Evolutionary conservation across 2,113 vertebrate species (phyloP), one percentile per base, ranked within the genome.

Genomic region (Phylloscopus trochiloides): DNA sequence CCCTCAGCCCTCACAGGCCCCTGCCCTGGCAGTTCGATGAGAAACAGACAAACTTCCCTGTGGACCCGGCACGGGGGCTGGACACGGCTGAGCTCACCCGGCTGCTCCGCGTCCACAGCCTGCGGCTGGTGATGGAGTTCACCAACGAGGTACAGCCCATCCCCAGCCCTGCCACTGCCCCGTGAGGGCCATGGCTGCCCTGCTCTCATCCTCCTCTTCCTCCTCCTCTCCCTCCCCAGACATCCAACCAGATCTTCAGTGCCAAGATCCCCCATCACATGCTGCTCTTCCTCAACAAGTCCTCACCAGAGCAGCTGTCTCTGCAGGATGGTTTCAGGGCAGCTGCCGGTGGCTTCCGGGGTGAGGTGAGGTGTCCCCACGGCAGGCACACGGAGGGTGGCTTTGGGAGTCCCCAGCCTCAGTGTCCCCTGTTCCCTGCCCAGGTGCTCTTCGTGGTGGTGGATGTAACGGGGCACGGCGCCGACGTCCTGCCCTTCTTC

Each of bases 241-340:
- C 96, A 1, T 98, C 98, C 10, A 80, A 97, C 1, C 97, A 97
- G 95, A 99, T 99, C 92, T 99, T 99, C 9, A 32, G 59, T 17
- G 98, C 98, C 40, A 98, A 92, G 71, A 97, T 99, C 82, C 97
- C 81, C 14, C 97, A 98, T 66, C 99, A 99, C 96, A 95, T 98
- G 90, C 97, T 99, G 94, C 98, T 99, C 47, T 99, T 99, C 91
- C 91, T 99, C 94, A 99, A 99, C 95, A 98, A 98, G 80, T 98
- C 98, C 0, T 95, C 96, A 4, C 83, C 97, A 1, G 73, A 80
- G 2, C 99, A 99, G 68, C 93, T 47, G 71, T 71, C 67, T 1
- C 92, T 99, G 78, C 59, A 92, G 75, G 97, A 92, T 0, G 4
- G 47, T 10, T 96, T 96, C 88, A 81, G 11, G 9, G 86, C n/a